Base-by-base conservation (phyloP, 2,113 vertebrate genomes). In the Hiodon tergisus region DNA sequence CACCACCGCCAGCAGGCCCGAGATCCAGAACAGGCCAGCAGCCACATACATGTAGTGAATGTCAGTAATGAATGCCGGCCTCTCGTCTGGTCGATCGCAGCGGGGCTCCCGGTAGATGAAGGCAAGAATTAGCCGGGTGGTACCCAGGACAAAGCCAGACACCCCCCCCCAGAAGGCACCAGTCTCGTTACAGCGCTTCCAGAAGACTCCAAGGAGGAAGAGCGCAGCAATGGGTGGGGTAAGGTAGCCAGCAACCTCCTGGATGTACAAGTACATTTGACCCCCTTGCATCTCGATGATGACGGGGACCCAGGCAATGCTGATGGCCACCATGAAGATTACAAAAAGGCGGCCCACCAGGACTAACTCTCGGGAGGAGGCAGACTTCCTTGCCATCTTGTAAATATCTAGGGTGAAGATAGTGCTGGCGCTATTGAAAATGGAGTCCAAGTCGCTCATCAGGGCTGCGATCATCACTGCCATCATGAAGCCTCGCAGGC, bases 261-360 rank as follows among this genome's bases (percentile, higher is more conserved):
- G 97, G 81, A 99, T 99, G 82, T 99, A 99, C 53, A 99, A 91
- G 84, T 98, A 99, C 87, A 98, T 98, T 87, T 99, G 97, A 52
- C 97, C 97, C 9, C 97, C 95, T 86, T 99, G 97, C 97, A 98
- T 99, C 85, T 98, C 94, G 82, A 99, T 93, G 31, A 98, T 97
- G 78, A 98, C 96, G 1, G 97, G 97, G 59, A 99, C 96, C 97
- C 97, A 99, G 9, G 95, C 94, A 17, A 99, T 96, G 88, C 97
- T 98, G 87, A 97, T 93, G 14, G 75, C 87, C 80, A 99, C 97
- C 97, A 99, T 99, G 81, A 97, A 73, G 4, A 96, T 90, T 77
- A 98, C 95, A 80, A 98, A 99, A 58, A 98, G 69, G 74, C 96
- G 92, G 47, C 97, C 97, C 16, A 98, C 93, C 3, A 95, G 67